Conservation (phyloP, 2,888 invertebrate species). For the Nomada lathburiana region DNA sequence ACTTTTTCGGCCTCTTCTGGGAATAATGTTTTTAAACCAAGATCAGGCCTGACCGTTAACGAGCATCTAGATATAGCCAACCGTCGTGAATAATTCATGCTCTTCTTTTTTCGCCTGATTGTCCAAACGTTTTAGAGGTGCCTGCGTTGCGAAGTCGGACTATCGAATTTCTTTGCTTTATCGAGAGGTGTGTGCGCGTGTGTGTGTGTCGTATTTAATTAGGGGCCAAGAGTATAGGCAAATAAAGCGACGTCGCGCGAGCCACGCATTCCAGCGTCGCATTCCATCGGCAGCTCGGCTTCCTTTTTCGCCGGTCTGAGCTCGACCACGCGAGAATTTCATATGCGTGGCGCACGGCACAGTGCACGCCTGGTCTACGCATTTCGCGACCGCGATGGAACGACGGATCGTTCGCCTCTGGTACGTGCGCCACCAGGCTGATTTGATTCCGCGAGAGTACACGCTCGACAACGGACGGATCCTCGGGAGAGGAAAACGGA, state of each 20-base stretch:
- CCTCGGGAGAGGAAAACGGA: slow-evolving; percentile 18
- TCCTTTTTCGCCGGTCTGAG: slow-evolving; percentile 42
- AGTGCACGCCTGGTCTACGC: slow-evolving; percentile 37
- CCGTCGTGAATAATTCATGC: too few species aligned
- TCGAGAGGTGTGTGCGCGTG: background rate
- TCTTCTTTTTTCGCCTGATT: too few species aligned
- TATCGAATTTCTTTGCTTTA: too few species aligned
- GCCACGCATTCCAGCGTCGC: slow-evolving; percentile 31
- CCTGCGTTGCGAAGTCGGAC: too few species aligned
- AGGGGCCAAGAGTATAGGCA: slow-evolving; percentile 13
- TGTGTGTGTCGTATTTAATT: slow-evolving; percentile 10
- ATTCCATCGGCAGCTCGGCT: slow-evolving; percentile 42
- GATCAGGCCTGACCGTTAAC: too few species aligned
- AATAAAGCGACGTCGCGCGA: slow-evolving; percentile 5
- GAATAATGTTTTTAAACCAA: too few species aligned
- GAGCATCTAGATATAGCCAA: too few species aligned
- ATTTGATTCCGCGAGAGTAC: slow-evolving; percentile 59
- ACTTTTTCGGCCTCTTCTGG: too few species aligned
- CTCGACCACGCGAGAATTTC: slow-evolving; percentile 52
- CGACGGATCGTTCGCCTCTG: slow-evolving; percentile 29
- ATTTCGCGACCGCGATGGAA: slow-evolving; percentile 19
- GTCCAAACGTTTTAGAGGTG: too few species aligned
- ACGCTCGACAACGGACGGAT: slow-evolving; percentile 30
- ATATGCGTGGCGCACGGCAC: slow-evolving; percentile 30
- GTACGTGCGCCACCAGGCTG: slow-evolving; percentile 40